These are phyloP conservation scores for Pseudomyrmex concolor DNA, from an alignment of 1,140 invertebrate species.

Conservation along the genomic window DNA sequence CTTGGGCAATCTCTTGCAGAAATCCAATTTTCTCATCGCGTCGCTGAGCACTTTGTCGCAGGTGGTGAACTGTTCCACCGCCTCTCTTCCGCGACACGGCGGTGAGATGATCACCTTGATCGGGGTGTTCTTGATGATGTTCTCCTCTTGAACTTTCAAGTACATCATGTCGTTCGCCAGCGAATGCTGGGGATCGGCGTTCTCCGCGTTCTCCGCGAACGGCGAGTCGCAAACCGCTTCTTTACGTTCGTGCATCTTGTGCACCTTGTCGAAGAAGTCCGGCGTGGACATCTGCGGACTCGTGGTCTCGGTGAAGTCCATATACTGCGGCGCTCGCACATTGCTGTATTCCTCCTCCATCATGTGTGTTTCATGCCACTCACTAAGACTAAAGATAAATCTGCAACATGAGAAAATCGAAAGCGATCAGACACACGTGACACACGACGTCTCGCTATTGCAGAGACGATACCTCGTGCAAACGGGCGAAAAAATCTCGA, in stretches of 20 bases:
- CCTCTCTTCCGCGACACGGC: conserved; percentile 64
- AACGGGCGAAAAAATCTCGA: too few relatives aligned
- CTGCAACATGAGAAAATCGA: neutral
- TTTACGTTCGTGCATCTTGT: conserved; percentile 54
- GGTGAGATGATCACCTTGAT: conserved; percentile 69
- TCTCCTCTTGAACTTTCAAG: conserved; percentile 48
- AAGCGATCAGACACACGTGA: neutral
- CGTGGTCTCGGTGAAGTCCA: conserved; percentile 71
- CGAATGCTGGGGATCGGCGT: neutral
- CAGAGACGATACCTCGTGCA: too few relatives aligned
- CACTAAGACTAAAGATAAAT: neutral
- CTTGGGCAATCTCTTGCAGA: conserved; percentile 62
- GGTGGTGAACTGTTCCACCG: conserved; percentile 63
- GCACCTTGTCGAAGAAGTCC: conserved; percentile 73
- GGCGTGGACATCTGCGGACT: conserved; percentile 70
- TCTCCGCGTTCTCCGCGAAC: neutral
- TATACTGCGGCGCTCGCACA: conserved; percentile 78
- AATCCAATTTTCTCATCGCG: conserved; percentile 70
- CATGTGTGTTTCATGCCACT: neutral
- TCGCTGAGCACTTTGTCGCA: conserved; percentile 74
- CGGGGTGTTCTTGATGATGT: conserved; percentile 68
- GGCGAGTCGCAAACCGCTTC: neutral
- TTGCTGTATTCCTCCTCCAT: conserved; percentile 70
- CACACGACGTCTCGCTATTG: neutral
- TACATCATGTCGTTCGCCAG: neutral